Conservation (phyloP, 1,140 invertebrate species). For the Drosophila ohnishii region DNA sequence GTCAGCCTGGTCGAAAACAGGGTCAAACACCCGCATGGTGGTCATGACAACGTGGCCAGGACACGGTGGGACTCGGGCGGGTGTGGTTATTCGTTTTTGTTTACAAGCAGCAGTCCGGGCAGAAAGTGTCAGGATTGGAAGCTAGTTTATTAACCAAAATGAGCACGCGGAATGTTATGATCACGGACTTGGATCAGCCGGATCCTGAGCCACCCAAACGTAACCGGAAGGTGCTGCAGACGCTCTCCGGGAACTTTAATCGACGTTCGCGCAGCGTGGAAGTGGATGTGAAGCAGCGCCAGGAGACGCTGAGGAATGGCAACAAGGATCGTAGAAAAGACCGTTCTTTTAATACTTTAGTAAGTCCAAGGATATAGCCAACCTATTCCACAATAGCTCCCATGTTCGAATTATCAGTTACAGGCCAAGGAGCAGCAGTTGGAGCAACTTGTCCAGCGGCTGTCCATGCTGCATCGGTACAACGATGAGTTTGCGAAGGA, state of each 20-base stretch:
- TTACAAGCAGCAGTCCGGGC: constrained; percentile 44
- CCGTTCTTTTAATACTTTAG: constrained; percentile 65
- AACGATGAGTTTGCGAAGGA: constrained; percentile 78
- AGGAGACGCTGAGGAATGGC: constrained; percentile 1
- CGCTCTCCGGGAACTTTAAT: constrained; percentile 74
- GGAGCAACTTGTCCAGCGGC: constrained; percentile 72
- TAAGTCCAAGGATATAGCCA: constrained; percentile 18
- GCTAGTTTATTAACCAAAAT: constrained; percentile 26
- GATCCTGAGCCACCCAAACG: constrained; percentile 51
- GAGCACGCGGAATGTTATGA: constrained; percentile 51
- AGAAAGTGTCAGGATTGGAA: constrained; percentile 40
- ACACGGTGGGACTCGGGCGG: constrained; percentile 16
- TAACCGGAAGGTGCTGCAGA: constrained; percentile 69
- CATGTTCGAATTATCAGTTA: constrained; percentile 38
- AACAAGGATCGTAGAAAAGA: constrained; percentile 45
- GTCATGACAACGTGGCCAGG: constrained; percentile 48
- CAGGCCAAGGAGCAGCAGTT: constrained; percentile 81
- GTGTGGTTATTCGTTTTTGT: constrained; percentile 44
- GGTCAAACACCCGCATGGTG: constrained; percentile 54
- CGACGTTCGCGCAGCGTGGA: constrained; percentile 72
- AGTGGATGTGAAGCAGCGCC: constrained; percentile 43
- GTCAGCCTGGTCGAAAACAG: constrained; percentile 32
- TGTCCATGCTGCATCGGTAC: constrained; percentile 73
- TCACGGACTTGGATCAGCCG: constrained; percentile 72
- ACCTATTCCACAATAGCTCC: background rate